phyloP scores from a whole-genome alignment of 2,888 invertebrate genomes.

The Nomada fucata region DNA sequence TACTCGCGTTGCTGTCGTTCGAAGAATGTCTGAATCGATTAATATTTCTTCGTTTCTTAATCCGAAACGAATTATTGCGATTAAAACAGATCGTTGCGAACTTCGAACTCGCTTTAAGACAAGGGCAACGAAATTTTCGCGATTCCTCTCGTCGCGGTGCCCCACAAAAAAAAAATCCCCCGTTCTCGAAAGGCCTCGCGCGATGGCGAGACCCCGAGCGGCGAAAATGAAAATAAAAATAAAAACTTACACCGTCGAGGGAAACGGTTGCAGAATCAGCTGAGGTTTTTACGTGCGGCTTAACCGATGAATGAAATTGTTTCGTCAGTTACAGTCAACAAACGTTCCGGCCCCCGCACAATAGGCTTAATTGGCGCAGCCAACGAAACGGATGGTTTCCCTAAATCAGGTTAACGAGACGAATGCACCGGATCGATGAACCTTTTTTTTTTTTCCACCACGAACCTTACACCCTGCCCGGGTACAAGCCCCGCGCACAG shows the following conservation, averaged over 20 bases:
- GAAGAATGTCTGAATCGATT: no score
- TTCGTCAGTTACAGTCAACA: conserved; percentile 57
- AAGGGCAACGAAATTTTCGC: neutral
- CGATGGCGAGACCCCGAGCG: neutral
- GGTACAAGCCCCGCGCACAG: neutral
- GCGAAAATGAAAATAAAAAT: neutral
- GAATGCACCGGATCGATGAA: conserved; percentile 63
- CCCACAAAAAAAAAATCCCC: neutral
- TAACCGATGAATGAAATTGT: conserved; percentile 66
- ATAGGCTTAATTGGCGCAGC: conserved; percentile 56
- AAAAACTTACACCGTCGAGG: conserved; percentile 29
- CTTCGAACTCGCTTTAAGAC: neutral
- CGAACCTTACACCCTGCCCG: neutral
- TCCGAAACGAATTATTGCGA: no score
- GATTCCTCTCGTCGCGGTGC: neutral
- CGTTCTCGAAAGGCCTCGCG: neutral
- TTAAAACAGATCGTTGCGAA: no score
- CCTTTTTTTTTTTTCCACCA: conserved; percentile 36
- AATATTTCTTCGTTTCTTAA: no score
- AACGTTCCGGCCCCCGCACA: conserved; percentile 51
- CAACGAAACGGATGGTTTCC: conserved; percentile 60
- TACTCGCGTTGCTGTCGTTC: no score
- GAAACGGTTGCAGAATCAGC: conserved; percentile 41
- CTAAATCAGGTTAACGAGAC: conserved; percentile 73
- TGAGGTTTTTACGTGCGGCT: conserved; percentile 52